Evolutionary conservation across 53 echinoderm and acorn worm genomes (phyloP), one percentile per base, ranked within the genome.

Genomic region (Pentamera pediparva): DNA sequence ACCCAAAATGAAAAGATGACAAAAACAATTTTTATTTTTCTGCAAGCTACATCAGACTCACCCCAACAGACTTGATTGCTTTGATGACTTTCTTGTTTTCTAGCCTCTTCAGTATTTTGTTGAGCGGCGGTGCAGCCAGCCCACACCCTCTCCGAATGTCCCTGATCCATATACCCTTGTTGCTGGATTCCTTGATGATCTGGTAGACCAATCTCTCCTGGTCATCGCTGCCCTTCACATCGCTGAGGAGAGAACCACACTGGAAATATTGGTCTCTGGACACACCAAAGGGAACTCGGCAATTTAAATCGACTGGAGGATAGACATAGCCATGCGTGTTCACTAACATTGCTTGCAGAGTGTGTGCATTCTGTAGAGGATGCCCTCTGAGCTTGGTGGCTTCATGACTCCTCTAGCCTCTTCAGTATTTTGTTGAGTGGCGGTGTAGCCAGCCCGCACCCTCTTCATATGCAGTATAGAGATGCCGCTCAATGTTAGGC

Each of bases 161-260:
- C 52, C 98, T 53, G 35, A 89, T 91, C 98, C 98, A 98, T 54
- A 98, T 98, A 18, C 98, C 98, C 56, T 98, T 98, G 79, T 98
- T 98, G 36, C 86, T 89, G 7, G 98, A 70, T 20, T 98, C 88
- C 75, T 98, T 91, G 39, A 98, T 98, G 71, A 98, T 98, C 67
- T 98, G 98, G 54, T 98, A 98, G 1, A 98, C 83, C 17, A 98
- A 79, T 41, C 88, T 79, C 60, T 98, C 98, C 69, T 98, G 98
- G 36, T 91, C 85, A 59, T 92, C 98, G 7, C 82, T 81, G 8
- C 98, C 91, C 81, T 89, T 88, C 54, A 98, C 76, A 83, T 91
- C 88, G 63, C 88, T 89, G 55, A 36, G 39, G 52, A 73, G 21
- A 18, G 25, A 28, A 17, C 5, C 28, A 11, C 54, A 6, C 34